Evolutionary conservation across 2,888 invertebrate species (phyloP), one percentile per base, ranked within the genome.

Genomic region (Neria commutata): DNA sequence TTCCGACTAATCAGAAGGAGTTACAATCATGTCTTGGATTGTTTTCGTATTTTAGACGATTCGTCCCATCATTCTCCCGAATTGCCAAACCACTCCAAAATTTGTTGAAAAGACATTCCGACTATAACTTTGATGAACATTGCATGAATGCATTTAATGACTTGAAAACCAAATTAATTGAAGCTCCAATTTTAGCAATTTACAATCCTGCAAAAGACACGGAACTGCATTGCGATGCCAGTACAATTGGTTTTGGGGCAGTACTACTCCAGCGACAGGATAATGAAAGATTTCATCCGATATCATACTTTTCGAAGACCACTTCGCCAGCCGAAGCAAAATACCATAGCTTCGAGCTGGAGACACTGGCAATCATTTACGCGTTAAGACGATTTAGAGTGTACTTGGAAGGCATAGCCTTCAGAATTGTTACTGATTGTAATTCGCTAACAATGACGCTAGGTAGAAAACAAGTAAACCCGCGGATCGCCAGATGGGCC

Each of bases 331-430:
- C 54, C 8, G 58, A 58, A 52, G 54, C 65, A n/a, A 52, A 64
- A 1, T 75, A 72, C 54, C 69, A 73, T 47, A 72, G 69, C 46
- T 78, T 77, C 54, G 76, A 78, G 45, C 62, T 78, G 0, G 67
- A 78, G 54, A 74, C 75, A 0, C 33, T 54, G n/a, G 56, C 54
- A 19, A 26, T 53, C 19, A 46, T 51, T 58, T 77, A 23, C 11
- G 50, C 56, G 10, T 14, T 64, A 10, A 56, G 57, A 25, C 42
- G 55, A 26, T 51, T 48, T 11, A 14, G 56, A 23, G 54, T 46
- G 6, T 58, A 61, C 40, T 53, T 59, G 10, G 23, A 59, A 29
- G 57, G 59, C 10, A n/a, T n/a, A n/a, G n/a, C n/a, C n/a, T 56
- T 61, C 14, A 61, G 50, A 19, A 54, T 61, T 6, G 45, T 57